Base-by-base conservation (phyloP, 2,888 invertebrate genomes). In the Aphidoletes aphidimyza region DNA sequence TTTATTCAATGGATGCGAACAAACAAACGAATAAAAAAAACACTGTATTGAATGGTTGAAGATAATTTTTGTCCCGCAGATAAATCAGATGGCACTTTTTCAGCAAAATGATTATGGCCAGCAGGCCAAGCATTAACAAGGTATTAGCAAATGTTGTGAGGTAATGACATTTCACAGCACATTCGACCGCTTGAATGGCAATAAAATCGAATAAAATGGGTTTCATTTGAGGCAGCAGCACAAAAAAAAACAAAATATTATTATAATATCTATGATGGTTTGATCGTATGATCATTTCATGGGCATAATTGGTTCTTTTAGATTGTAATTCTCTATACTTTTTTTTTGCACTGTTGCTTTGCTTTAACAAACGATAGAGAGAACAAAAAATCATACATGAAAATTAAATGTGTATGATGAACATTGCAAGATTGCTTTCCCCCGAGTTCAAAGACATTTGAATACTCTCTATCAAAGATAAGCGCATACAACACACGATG, bases 361-460 rank as follows among this genome's bases (percentile, higher is more conserved):
- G n/a, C n/a, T n/a, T n/a, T n/a, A n/a, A n/a, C n/a, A n/a, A n/a
- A n/a, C 54, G 54, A 54, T 54, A n/a, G n/a, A n/a, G n/a, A n/a
- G 54, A 54, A 0, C 14, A 54, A 54, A 54, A 26, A n/a, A 2
- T 22, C 54, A 54, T n/a, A 5, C 5, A 54, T n/a, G 26, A 69
- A 69, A 69, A 69, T 69, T 26, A 69, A n/a, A n/a, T n/a, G 34
- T 14, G 17, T 69, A 14, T 69, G 30, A 30, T 69, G 2, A n/a
- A n/a, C 69, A 26, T 3, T 54, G 54, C 54, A 54, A 69, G 30
- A 69, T 69, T 14, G 34, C n/a, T 69, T n/a, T n/a, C n/a, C n/a
- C n/a, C n/a, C 11, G 81, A 81, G 81, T 81, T 81, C 81, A 81
- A 81, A 81, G 81, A 81, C 81, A 81, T 81, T 81, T 81, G 81